These are phyloP conservation scores for Ichneumoninae sp. DNA, from an alignment of 2,888 invertebrate genomes.

Conservation along the genomic window DNA sequence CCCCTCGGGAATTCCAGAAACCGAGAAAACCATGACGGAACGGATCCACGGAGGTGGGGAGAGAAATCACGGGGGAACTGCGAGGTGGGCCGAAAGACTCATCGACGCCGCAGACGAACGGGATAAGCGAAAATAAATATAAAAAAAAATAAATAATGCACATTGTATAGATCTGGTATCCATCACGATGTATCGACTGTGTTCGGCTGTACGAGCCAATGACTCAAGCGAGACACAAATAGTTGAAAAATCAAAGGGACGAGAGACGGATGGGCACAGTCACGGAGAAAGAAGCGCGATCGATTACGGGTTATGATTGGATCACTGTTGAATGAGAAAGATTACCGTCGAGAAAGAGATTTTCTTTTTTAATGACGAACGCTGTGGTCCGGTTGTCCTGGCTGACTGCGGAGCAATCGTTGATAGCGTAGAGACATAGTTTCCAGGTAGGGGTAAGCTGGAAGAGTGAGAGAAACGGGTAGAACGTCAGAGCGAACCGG, in stretches of 20 bases:
- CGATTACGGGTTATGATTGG: slow-evolving; percentile 31
- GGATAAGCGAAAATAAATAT: background rate
- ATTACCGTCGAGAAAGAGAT: slow-evolving; percentile 1
- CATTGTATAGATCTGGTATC: slow-evolving; percentile 23
- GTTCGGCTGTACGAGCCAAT: slow-evolving; percentile 26
- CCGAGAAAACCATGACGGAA: slow-evolving; percentile 22
- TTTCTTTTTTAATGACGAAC: slow-evolving; percentile 1
- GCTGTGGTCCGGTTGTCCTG: slow-evolving; percentile 22
- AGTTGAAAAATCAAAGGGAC: background rate
- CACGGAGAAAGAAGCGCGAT: background rate
- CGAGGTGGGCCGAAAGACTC: slow-evolving; percentile 9
- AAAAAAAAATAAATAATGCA: slow-evolving; percentile 21
- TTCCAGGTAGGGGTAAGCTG: background rate
- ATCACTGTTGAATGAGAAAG: slow-evolving; percentile 41
- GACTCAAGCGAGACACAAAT: slow-evolving; percentile 48
- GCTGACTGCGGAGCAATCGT: background rate
- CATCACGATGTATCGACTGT: slow-evolving; percentile 18
- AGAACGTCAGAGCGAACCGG: slow-evolving; percentile 62
- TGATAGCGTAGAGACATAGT: slow-evolving; percentile 14
- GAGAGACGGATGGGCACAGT: background rate
- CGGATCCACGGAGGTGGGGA: slow-evolving; percentile 16
- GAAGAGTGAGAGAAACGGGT: slow-evolving; percentile 26
- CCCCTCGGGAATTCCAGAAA: slow-evolving; percentile 49
- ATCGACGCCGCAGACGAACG: slow-evolving; percentile 21
- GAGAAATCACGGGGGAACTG: background rate